Base-by-base conservation (phyloP, 2,797 vertebrate genomes). In the Thalassophryne amazonica region DNA sequence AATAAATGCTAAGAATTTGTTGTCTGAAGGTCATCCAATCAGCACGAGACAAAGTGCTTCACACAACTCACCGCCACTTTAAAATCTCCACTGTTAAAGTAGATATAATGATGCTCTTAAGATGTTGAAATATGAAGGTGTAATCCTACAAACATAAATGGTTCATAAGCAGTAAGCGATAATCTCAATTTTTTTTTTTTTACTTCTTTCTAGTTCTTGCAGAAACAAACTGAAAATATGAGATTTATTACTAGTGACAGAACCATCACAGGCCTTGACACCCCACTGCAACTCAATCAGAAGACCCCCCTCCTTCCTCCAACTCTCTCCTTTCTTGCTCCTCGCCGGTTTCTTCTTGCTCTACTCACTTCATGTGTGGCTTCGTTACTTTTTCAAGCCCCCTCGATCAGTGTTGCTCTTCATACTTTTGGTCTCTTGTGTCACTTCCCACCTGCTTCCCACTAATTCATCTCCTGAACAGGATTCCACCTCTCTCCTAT, bases 171-270 rank as follows among this genome's bases (percentile, higher is more conserved):
- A 38, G 13, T 27, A 15, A 7, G 28, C 28, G 45, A 22, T 36
- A 32, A 60, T 46, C 38, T 73, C 65, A 52, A 62, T 50, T 39
- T 38, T 3, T 15, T n/a, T n/a, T n/a, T n/a, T n/a, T n/a, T n/a
- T n/a, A n/a, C n/a, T n/a, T n/a, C n/a, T n/a, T n/a, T n/a, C 17
- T 7, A 2, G 35, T 27, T 35, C 7, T 11, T n/a, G n/a, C n/a
- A 10, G 54, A 35, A 29, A 12, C 47, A 60, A 49, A 69, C 32
- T 49, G 15, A 56, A 22, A 39, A 65, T 35, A 53, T 46, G 49
- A 60, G 69, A 65, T 73, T 47, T 59, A 66, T 56, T 46, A 48
- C 48, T 68, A 76, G 72, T 61, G 72, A 75, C 74, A 53, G 68
- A 67, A 27, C 45, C 39, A 61, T 76, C 69, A 60, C 20, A 21